A percentile compares a stretch with the other conserved stretches of the same genome.
Evolutionary conservation across 2,797 vertebrate species (phyloP).

Genomic region (Helicolenus hilgendorfi): DNA sequence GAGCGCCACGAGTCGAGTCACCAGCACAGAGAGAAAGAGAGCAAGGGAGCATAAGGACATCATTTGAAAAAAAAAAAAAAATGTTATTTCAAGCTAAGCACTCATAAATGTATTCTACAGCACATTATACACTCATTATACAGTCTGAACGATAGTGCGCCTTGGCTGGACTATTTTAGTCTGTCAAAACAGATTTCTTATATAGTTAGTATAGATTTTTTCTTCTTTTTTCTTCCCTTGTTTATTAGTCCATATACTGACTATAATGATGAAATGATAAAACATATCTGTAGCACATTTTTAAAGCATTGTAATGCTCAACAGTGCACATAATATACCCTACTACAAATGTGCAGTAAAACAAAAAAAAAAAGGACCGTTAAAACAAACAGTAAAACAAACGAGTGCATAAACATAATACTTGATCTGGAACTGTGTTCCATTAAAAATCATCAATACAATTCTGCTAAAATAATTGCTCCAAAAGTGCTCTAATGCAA

Average conservation of each 20-base stretch:
- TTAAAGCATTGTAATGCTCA: background rate
- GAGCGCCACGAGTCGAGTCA: constrained; percentile 32
- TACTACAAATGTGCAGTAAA: background rate
- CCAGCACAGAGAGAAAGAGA: constrained; percentile 20
- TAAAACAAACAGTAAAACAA: background rate
- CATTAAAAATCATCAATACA: background rate
- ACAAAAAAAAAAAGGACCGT: background rate
- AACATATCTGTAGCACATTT: background rate
- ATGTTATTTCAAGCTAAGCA: constrained; percentile 37
- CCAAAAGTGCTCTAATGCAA: background rate
- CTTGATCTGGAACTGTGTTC: background rate
- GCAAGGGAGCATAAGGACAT: constrained; percentile 25
- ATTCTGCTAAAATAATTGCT: background rate
- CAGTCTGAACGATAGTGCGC: background rate
- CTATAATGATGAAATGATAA: background rate
- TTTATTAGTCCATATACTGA: background rate
- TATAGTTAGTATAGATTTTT: background rate
- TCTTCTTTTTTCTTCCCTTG: background rate
- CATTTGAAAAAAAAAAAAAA: constrained; percentile 23
- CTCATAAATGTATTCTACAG: constrained; percentile 30
- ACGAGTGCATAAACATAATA: background rate
- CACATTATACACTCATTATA: constrained; percentile 46
- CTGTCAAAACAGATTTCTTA: background rate
- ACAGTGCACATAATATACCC: background rate
- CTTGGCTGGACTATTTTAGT: constrained; percentile 3